These are phyloP conservation scores for Pygoscelis antarcticus DNA, from an alignment of 2,113 vertebrate species.

Conservation along the genomic window DNA sequence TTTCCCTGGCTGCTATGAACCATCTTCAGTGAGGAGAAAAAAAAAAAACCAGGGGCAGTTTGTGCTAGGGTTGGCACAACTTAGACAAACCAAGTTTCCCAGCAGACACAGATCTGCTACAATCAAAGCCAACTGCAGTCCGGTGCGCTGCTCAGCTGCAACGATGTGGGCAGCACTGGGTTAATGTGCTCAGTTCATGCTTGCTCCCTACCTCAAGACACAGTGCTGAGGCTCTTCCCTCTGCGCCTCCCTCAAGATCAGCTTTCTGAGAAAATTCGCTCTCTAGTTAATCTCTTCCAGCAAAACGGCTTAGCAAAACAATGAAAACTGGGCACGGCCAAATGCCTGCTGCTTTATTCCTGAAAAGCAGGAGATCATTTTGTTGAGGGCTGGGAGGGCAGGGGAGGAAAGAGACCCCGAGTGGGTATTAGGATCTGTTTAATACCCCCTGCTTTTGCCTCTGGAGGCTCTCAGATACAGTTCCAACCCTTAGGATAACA, in stretches of 20 bases:
- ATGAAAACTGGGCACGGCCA: background rate
- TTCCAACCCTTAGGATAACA: slow-evolving; percentile 7
- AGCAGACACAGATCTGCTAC: background rate
- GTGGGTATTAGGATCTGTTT: background rate
- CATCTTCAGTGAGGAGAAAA: background rate
- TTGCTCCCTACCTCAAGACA: background rate
- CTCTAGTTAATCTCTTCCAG: slow-evolving; percentile 43
- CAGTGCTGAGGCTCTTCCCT: background rate
- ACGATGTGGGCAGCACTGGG: rapidly evolving
- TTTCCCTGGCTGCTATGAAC: background rate
- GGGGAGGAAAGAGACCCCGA: background rate
- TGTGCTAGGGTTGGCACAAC: background rate
- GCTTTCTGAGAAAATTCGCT: slow-evolving; percentile 32
- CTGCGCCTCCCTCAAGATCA: background rate
- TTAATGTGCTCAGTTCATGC: background rate
- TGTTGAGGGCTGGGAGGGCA: background rate
- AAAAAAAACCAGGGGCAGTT: background rate
- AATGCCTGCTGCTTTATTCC: slow-evolving; percentile 24
- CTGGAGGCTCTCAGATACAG: background rate
- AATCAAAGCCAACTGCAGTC: background rate
- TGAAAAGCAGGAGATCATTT: slow-evolving; percentile 41
- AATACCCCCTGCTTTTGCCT: background rate
- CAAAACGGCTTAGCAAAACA: slow-evolving; percentile 23
- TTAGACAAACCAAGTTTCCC: background rate
- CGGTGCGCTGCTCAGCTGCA: rapidly evolving